Evolutionary conservation across 1,140 invertebrate species (phyloP), one percentile per base, ranked within the genome.

Genomic region (Homalodisca vitripennis): DNA sequence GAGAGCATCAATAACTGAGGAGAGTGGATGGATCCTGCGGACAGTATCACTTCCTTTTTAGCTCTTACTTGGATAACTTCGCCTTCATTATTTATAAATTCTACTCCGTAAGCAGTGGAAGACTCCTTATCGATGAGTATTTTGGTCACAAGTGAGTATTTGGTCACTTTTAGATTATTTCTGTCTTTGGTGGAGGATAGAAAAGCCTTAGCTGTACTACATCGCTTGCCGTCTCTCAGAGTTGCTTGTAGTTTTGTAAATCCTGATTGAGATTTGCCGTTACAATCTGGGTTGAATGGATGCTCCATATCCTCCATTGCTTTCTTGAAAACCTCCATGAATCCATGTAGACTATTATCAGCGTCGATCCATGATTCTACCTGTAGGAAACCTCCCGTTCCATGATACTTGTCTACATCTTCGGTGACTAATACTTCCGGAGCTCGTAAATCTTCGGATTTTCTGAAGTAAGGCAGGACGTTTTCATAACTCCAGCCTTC

Each of bases 381-480:
- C 12, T 24, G 13, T 27, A 62, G 29, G 27, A 3, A 30, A 6
- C 57, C 57, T 6, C 26, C 24, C 13, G 22, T 62, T 29, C 29
- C 29, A 27, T 62, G 57, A 20, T 62, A 62, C 57, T 13, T 6
- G 3, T 62, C 22, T 10, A 27, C 13, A 27, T 13, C 29, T 14
- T 13, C 13, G 3, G 22, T 29, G 22, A 10, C 10, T 30, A 12
- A 10, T 27, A 62, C 57, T 27, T 30, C 10, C 20, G 22, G 22
- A 27, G 57, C 20, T 27, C 41, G 89, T 79, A 78, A 92, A 72
- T 93, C 91, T 79, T 94, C 92, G 0, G 91, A 92, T 76, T 94
- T 94, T 63, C 89, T 89, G 24, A 93, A 95, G 75, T 93, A 94
- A 0, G 89, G 89, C 6, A 93, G 74, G 0, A 94, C 86, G 17